Base-by-base conservation (phyloP, 2,888 invertebrate genomes). In the Antheraea yamamai region DNA sequence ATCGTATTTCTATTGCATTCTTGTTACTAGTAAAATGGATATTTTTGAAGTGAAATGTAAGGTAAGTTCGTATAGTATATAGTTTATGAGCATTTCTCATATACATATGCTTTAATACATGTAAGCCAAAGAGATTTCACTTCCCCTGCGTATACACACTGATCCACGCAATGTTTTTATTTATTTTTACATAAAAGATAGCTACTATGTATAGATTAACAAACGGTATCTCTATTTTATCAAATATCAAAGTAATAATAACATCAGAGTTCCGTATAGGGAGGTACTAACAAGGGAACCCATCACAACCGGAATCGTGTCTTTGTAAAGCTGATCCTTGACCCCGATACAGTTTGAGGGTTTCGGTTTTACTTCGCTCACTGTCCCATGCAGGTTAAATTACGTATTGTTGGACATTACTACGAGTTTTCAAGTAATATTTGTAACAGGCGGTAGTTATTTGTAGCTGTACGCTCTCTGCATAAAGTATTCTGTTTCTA, bases 341-440 rank as follows among this genome's bases (percentile, higher is more conserved):
- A 91, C 91, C 91, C 79, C 85, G 87, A 88, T 89, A 80, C 76
- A 78, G 79, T 82, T 81, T 83, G 84, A 81, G 81, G 80, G 81
- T 82, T 86, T 88, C 85, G 83, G 88, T 87, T 86, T 78, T 68
- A 68, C 16, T 30, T 68, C 68, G 79, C 12, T 61, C 76, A 79
- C 81, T 83, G 87, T 91, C 91, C 82, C 91, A 90, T 88, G 90
- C 90, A 90, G 91, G 89, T 91, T 89, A 87, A 83, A 87, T 91
- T 89, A 90, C 91, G 78, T 80, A 86, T 89, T 88, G 87, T 88
- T 78, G n/a, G 70, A 39, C 8, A 39, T 20, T 20, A 70, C 18
- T 70, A n/a, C 39, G 20, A 39, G 72, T 76, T 76, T 74, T 73
- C 26, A n/a, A 39, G 39, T 70, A 14, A 39, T 10, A 20, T 39